Conservation (phyloP, 1,140 invertebrate genomes). For the Zeugodacus cucurbitae region DNA sequence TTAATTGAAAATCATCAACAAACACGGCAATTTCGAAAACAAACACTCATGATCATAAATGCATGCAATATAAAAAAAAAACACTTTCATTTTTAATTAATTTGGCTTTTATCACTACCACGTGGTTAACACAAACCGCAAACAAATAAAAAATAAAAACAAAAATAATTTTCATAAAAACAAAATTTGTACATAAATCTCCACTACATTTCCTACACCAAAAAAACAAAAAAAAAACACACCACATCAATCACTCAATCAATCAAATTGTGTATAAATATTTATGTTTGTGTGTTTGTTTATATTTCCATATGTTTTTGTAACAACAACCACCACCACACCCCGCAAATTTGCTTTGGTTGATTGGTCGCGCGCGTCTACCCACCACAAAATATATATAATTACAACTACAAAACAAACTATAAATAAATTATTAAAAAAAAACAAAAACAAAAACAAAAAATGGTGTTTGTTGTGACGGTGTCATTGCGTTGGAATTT, state of each 20-base stretch:
- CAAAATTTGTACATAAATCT: neutral
- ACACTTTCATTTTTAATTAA: neutral
- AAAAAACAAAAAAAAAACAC: no score
- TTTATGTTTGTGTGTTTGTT: conserved; percentile 21
- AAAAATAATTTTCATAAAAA: neutral
- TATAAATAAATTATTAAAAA: neutral
- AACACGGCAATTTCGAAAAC: neutral
- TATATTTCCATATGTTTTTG: conserved; percentile 14
- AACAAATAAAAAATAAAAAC: neutral
- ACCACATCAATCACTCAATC: neutral
- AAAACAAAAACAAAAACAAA: neutral
- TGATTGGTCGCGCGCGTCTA: neutral
- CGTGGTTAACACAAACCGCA: neutral
- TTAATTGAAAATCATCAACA: neutral
- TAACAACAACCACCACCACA: neutral
- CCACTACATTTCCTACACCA: neutral
- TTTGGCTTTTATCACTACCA: neutral
- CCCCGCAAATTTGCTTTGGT: conserved; percentile 2
- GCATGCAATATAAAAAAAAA: neutral
- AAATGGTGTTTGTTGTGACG: neutral
- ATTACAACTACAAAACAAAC: neutral
- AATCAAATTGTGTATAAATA: conserved; percentile 20
- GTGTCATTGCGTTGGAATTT: neutral
- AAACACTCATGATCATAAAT: neutral
- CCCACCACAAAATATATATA: neutral